phyloP scores from a whole-genome alignment of 2,888 invertebrate genomes.

The Autographa gamma region DNA sequence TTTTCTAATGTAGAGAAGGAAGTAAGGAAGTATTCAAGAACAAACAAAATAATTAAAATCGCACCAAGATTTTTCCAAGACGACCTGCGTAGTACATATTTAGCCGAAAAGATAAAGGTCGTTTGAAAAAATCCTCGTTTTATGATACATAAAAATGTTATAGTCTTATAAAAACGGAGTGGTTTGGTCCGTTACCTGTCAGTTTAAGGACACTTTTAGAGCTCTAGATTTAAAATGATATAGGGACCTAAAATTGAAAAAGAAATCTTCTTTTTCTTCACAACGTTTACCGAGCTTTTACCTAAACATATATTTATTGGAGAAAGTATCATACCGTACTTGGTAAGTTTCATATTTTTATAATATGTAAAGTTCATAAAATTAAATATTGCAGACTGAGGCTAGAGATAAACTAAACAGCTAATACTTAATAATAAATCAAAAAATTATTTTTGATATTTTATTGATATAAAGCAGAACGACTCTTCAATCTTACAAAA shows the following conservation, averaged over 20 bases:
- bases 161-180: conserved; percentile 48
- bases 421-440: no score
- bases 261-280: not conserved
- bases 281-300: not conserved
- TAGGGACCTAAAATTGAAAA: not conserved
- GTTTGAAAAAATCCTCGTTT: conserved; percentile 18
- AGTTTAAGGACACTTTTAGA: conserved; percentile 38
- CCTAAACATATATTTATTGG: not conserved
- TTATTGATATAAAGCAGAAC: no score
- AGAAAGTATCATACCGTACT: not conserved
- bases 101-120: conserved; percentile 9
- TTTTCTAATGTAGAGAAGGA: no score
- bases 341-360: no score
- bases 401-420: no score
- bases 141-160: conserved; percentile 40
- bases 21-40: not conserved
- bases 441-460: no score
- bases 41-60: not conserved
- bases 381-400: no score
- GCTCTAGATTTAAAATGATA: not conserved
- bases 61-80: not conserved
- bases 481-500: no score
- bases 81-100: conserved; percentile 1
- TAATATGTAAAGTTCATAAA: no score
- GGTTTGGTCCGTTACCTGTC: conserved; percentile 42